Evolutionary conservation across 2,797 vertebrate species (phyloP).

Genomic region (Cirrhinus mrigala): DNA sequence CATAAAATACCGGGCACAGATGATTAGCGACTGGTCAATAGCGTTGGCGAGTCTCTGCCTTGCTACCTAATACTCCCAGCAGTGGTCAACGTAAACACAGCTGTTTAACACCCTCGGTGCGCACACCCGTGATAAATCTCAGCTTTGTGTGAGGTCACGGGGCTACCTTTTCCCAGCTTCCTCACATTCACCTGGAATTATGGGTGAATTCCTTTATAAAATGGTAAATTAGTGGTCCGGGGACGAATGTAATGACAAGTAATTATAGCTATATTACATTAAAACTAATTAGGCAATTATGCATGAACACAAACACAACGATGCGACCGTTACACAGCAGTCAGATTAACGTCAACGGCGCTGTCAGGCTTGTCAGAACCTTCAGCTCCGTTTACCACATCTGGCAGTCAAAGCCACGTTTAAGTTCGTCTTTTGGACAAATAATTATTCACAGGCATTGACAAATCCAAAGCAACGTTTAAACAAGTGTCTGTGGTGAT

Average conservation of each 20-base stretch:
- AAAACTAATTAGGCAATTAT: slow-evolving; percentile 41
- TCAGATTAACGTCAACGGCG: slow-evolving; percentile 39
- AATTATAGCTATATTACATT: slow-evolving; percentile 47
- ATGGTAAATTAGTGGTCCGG: not conserved
- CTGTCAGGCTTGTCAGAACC: slow-evolving; percentile 46
- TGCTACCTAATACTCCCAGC: slow-evolving; percentile 81
- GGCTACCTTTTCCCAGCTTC: slow-evolving; percentile 66
- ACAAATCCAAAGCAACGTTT: slow-evolving; percentile 28
- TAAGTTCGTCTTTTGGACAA: slow-evolving; percentile 47
- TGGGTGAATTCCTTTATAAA: not conserved
- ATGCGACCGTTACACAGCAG: slow-evolving; percentile 11
- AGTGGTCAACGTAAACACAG: slow-evolving; percentile 86
- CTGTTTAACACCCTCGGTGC: slow-evolving; percentile 80
- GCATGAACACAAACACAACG: slow-evolving; percentile 20
- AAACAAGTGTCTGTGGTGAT: slow-evolving; percentile 23
- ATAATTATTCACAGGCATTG: slow-evolving; percentile 51
- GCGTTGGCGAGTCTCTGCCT: slow-evolving; percentile 74
- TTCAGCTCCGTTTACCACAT: slow-evolving; percentile 37
- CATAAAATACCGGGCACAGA: slow-evolving; percentile 70
- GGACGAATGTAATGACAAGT: slow-evolving; percentile 25
- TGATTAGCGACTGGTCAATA: slow-evolving; percentile 73
- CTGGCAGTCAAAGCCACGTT: slow-evolving; percentile 46
- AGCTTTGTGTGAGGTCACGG: slow-evolving; percentile 58
- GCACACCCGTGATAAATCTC: slow-evolving; percentile 78
- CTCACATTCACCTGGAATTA: slow-evolving; percentile 9